Evolutionary conservation across 1,140 invertebrate species (phyloP), one percentile per base, ranked within the genome.

Genomic region (Euborellia annulipes): DNA sequence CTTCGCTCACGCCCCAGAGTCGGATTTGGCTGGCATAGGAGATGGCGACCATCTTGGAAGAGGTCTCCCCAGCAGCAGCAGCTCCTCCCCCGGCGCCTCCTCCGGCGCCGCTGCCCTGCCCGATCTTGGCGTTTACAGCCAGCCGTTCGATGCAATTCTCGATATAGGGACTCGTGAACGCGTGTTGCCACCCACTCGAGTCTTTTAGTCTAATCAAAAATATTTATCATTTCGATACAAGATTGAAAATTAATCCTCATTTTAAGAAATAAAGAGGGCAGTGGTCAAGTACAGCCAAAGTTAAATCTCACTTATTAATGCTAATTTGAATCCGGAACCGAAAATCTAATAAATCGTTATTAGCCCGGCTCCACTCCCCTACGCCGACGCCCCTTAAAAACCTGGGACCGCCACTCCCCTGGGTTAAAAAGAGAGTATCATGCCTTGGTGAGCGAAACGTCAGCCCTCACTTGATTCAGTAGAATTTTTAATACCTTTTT

Each of bases 71-170:
- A 9, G 43, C 23, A 61, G 56, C 36, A 55, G 58, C 47, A 43
- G 72, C 71, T 22, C 59, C 55, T 0, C 63, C 61, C 13, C 49
- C 53, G 11, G 4, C 23, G 17, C 63, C 69, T n/a, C 70, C 49
- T 41, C 32, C 68, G 1, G 68, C 23, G 4, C 23, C 23, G 4
- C 23, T 62, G 16, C 67, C 66, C 13, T 68, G 72, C 16, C 79
- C 75, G 57, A 92, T 82, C 68, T 96, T 96, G 0, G 90, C 87
- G 66, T 96, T 96, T 45, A 97, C 79, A 2, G 93, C 91, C 49
- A 96, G 82, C 41, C 90, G 70, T 59, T 94, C 90, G 51, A 98
- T 91, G 14, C 79, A 75, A 8, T 76, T 75, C 51, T 94, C 88
- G 56, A 94, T 85, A 52, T 88, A 78, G 1, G 90, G 86, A 55